These are phyloP conservation scores for Ladona fulva DNA, from an alignment of 1,140 invertebrate species.

Conservation along the genomic window DNA sequence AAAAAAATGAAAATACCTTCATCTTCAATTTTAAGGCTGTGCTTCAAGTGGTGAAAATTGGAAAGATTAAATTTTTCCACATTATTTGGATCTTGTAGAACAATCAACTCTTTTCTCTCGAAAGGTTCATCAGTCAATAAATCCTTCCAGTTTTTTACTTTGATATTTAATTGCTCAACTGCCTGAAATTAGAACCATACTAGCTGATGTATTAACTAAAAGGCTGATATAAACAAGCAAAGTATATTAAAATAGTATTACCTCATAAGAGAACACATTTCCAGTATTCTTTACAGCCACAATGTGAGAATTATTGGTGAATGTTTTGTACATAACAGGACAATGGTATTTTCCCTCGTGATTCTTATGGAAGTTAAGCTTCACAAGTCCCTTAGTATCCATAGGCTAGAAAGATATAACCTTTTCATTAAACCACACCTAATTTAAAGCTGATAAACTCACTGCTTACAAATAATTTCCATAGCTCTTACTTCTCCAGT, in stretches of 20 bases:
- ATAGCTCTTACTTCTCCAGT: conserved; percentile 65
- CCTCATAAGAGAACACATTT: conserved; percentile 92
- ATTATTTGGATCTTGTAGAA: conserved; percentile 86
- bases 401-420: conserved; percentile 57
- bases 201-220: conserved; percentile 10
- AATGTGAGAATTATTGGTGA: conserved; percentile 94
- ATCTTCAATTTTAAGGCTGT: conserved; percentile 80
- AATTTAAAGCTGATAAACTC: neutral
- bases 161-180: conserved; percentile 93
- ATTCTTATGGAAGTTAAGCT: conserved; percentile 87
- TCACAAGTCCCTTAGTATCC: conserved; percentile 75
- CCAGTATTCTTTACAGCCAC: conserved; percentile 85
- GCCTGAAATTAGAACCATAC: conserved; percentile 46
- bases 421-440: too few relatives aligned
- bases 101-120: conserved; percentile 84
- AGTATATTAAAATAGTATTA: conserved; percentile 27
- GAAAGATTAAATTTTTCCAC: conserved; percentile 92
- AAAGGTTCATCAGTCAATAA: conserved; percentile 87
- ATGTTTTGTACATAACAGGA: conserved; percentile 88
- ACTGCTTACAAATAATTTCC: too few relatives aligned
- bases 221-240: conserved; percentile 13
- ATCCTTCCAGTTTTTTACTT: conserved; percentile 90
- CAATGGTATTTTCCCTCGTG: conserved; percentile 80
- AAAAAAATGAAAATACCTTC: conserved; percentile 67
- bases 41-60: conserved; percentile 91